A percentile compares a stretch with the other conserved stretches of the same genome.
Conservation (phyloP, 2,113 vertebrate genomes). For the Eclectus roratus region DNA sequence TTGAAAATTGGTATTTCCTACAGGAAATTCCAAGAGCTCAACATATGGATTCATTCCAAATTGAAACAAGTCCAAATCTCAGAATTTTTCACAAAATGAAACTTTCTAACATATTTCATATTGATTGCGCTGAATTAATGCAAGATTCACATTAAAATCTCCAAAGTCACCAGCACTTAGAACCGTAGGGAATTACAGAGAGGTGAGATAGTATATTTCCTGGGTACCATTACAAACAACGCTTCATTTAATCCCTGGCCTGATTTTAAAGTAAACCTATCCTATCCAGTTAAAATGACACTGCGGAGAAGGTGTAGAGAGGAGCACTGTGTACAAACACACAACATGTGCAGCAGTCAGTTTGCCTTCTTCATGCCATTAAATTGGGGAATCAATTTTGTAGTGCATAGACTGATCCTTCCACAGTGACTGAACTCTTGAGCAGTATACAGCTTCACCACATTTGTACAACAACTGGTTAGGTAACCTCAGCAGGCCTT, state of each 20-base stretch:
- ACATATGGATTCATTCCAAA: slow-evolving; percentile 11
- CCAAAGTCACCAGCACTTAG: neutral
- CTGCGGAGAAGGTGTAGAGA: neutral
- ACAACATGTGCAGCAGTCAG: neutral
- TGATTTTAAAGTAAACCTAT: neutral
- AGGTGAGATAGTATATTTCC: neutral
- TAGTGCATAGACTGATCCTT: neutral
- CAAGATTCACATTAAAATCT: neutral
- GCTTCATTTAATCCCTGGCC: neutral
- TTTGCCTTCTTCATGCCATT: neutral
- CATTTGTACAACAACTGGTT: neutral
- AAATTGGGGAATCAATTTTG: neutral
- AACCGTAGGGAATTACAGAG: neutral
- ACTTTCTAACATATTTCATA: neutral
- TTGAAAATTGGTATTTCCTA: slow-evolving; percentile 56
- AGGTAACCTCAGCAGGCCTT: neutral
- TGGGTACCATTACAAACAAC: neutral
- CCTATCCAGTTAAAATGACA: neutral
- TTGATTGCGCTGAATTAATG: neutral
- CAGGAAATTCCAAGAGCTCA: slow-evolving; percentile 54
- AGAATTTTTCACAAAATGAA: neutral
- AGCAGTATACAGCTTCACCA: neutral
- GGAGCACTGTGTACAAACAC: neutral
- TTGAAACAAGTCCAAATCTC: slow-evolving; percentile 31
- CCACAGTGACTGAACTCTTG: neutral